Conservation (phyloP, 2,888 invertebrate genomes). For the Ferdinandea cuprea region DNA sequence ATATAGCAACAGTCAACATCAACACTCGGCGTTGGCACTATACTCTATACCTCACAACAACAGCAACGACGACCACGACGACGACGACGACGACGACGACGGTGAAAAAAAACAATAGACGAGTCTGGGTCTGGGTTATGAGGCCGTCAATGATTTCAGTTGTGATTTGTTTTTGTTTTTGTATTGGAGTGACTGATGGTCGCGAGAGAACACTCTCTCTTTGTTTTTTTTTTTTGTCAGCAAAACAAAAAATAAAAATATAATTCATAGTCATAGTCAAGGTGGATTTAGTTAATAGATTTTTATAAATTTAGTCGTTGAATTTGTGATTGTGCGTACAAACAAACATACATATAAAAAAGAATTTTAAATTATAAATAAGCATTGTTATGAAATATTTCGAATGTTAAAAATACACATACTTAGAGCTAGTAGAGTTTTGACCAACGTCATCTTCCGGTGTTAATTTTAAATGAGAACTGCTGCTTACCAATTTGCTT, state of each 20-base stretch:
- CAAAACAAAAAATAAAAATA: slow-evolving; percentile 24
- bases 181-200: slow-evolving; percentile 40
- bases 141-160: slow-evolving; percentile 54
- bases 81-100: slow-evolving; percentile 15
- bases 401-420: slow-evolving; percentile 19
- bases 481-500: background rate
- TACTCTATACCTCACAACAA: no score
- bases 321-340: slow-evolving; percentile 56
- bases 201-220: slow-evolving; percentile 14
- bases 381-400: slow-evolving; percentile 41
- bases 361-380: no score
- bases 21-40: background rate
- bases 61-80: no score
- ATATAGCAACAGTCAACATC: slow-evolving; percentile 17
- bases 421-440: no score
- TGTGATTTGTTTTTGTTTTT: slow-evolving; percentile 56
- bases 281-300: slow-evolving; percentile 64
- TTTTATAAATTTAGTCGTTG: slow-evolving; percentile 63
- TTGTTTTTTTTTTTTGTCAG: background rate
- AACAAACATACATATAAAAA: no score
- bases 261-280: slow-evolving; percentile 73
- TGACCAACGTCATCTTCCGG: slow-evolving; percentile 57
- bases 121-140: slow-evolving; percentile 61
- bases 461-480: background rate
- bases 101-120: slow-evolving; percentile 41